Evolutionary conservation across 2,797 vertebrate genomes (phyloP), one percentile per base, ranked within the genome.

Genomic region (Syncerus caffer): DNA sequence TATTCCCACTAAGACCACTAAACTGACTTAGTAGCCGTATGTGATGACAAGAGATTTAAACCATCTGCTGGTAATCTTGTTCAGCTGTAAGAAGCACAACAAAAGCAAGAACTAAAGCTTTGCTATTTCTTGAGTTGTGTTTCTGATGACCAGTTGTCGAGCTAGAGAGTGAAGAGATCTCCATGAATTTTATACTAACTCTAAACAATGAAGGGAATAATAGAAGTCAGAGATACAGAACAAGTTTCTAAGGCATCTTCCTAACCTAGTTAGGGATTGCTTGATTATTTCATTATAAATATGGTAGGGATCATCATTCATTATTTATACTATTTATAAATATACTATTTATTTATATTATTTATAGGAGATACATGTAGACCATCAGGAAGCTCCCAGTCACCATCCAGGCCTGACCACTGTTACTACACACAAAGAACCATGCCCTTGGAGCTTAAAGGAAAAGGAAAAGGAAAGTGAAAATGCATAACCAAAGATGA

Each of bases 1-100:
- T 8, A 7, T 50, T 50, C 25, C 29, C 13, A 47, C 9, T 4
- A 50, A 55, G 87, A 58, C 27, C 53, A 45, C 34, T 79, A 31
- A 51, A 15, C 4, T 25, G 55, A 15, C 29, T 19, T 7, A 4
- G 29, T 8, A 57, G 25, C n/a, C 57, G 0, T 29, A 29, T 15
- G 2, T 60, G 85, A 34, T 25, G 25, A 67, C 53, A 50, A 87
- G 50, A 53, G 0, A 53, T 47, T 51, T 23, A 31, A 13, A 29
- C 42, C 57, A 10, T 67, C 58, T 76, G 14, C 21, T 31, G 6
- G 31, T 29, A 6, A 6, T 29, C 31, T 79, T 53, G 34, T 31
- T 88, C 58, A 50, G 67, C 31, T n/a, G 7, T 78, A 53, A 57
- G 12, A 94, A 53, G 53, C 7, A 11, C 84, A 87, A 78, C 34